Percentiles rank a stretch among this genome's conserved stretches.
Conservation (phyloP, 1,140 invertebrate species). For the Drosophila insularis region DNA sequence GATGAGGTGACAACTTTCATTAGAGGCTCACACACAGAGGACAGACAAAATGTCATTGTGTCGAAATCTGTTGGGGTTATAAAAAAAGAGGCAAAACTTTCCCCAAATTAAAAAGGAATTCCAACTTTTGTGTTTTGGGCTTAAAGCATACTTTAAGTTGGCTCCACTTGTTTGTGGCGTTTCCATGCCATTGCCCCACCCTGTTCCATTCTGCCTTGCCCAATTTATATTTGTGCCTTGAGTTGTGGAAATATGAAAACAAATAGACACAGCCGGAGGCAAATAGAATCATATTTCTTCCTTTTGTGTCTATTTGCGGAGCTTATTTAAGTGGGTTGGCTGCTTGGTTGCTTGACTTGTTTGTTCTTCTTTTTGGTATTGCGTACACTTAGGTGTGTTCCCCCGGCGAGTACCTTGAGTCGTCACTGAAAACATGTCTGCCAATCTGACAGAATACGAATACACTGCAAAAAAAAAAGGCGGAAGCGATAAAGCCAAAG, state of each 20-base stretch:
- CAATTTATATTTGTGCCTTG: slow-evolving; percentile 52
- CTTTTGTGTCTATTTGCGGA: slow-evolving; percentile 27
- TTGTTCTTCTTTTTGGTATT: slow-evolving; percentile 42
- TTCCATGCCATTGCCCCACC: slow-evolving; percentile 46
- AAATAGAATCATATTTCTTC: slow-evolving; percentile 60
- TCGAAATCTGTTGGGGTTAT: slow-evolving; percentile 63
- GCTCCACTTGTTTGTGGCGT: slow-evolving; percentile 29
- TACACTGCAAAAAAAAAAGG: background rate
- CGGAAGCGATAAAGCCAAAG: too few relatives aligned
- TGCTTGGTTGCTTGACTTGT: slow-evolving; percentile 33
- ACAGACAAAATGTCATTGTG: slow-evolving; percentile 28
- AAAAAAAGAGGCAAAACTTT: slow-evolving; percentile 66
- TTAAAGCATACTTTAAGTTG: slow-evolving; percentile 35
- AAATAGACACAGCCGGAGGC: slow-evolving; percentile 51
- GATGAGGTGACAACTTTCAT: slow-evolving; percentile 70
- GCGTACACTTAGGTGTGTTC: slow-evolving; percentile 59
- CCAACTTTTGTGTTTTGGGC: background rate
- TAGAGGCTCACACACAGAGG: slow-evolving; percentile 37
- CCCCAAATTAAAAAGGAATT: slow-evolving; percentile 45
- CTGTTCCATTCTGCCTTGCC: background rate
- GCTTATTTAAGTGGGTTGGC: slow-evolving; percentile 38
- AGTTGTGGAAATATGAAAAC: slow-evolving; percentile 56
- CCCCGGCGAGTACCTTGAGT: slow-evolving; percentile 31
- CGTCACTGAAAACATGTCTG: slow-evolving; percentile 8
- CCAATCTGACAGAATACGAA: slow-evolving; percentile 8